A percentile compares a stretch with the other conserved stretches of the same genome.
phyloP scores from a whole-genome alignment of 2,888 invertebrate genomes.

The Xestoiulus laeticollis region DNA sequence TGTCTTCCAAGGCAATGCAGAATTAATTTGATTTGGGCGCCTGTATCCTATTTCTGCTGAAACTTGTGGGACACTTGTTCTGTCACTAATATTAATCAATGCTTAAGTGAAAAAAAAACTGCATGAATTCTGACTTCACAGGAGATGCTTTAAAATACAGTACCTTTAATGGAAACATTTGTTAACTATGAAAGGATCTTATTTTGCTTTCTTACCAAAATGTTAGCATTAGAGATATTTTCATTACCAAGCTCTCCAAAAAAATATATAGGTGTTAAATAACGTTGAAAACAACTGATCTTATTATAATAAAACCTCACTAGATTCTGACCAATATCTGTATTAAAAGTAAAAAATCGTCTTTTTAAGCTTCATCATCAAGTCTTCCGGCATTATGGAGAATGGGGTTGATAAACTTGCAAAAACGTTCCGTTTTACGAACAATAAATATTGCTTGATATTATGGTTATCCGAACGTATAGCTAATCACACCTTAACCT shows the following conservation, averaged over 20 bases:
- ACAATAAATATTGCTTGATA: conserved; percentile 26
- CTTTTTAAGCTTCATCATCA: not conserved
- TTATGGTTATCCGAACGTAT: not conserved
- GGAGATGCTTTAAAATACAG: not conserved
- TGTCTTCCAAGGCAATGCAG: not conserved
- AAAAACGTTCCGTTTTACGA: not conserved
- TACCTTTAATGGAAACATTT: not conserved
- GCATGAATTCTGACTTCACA: not conserved
- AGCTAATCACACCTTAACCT: not conserved
- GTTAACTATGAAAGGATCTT: not conserved
- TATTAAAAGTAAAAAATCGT: not conserved
- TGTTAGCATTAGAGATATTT: not conserved
- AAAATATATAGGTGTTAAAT: not conserved
- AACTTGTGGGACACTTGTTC: not conserved
- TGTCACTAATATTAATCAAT: not conserved
- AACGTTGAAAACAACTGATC: not conserved
- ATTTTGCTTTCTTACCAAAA: not conserved
- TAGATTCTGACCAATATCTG: not conserved
- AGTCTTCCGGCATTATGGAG: not conserved
- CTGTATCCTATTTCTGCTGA: not conserved
- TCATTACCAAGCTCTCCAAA: not conserved
- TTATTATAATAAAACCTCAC: not conserved
- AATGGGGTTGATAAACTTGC: not conserved
- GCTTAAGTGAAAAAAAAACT: not conserved
- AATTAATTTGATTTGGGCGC: not conserved